phyloP scores from a whole-genome alignment of 2,113 vertebrate species.

The Hirundichthys speculiger region DNA sequence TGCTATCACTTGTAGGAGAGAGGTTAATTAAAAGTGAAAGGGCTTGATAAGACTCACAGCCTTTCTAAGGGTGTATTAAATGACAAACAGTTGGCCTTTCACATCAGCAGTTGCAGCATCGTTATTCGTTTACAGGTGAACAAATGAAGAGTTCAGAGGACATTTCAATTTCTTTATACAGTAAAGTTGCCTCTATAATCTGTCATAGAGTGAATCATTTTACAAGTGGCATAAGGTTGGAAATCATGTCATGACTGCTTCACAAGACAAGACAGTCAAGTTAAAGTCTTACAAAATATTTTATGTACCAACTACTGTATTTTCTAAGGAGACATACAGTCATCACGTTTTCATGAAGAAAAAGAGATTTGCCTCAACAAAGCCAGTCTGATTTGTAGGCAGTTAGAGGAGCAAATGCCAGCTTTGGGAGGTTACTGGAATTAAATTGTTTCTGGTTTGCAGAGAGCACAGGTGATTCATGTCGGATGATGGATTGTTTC shows the following conservation, averaged over 20 bases:
- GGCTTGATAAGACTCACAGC: conserved; percentile 32
- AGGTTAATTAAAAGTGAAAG: conserved; percentile 65
- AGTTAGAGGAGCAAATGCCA: not conserved
- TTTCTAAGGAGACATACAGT: conserved; percentile 1
- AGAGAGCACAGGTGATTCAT: not conserved
- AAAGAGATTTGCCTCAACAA: conserved; percentile 13
- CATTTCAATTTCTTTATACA: conserved; percentile 57
- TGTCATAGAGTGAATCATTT: conserved; percentile 39
- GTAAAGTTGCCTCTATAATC: conserved; percentile 14
- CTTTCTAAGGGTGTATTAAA: conserved; percentile 25
- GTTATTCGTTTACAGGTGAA: conserved; percentile 25
- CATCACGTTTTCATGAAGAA: conserved; percentile 14
- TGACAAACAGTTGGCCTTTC: conserved; percentile 34
- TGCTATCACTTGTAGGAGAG: conserved; percentile 32
- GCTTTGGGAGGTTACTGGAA: conserved; percentile 21
- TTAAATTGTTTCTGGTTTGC: conserved; percentile 25
- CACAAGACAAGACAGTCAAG: conserved; percentile 60
- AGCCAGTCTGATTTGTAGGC: not conserved
- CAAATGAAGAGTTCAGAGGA: conserved; percentile 28
- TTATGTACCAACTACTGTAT: conserved; percentile 9
- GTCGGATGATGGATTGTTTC: conserved; percentile 29
- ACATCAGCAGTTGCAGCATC: conserved; percentile 28
- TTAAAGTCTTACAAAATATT: conserved; percentile 60
- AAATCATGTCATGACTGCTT: conserved; percentile 24
- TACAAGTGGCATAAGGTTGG: conserved; percentile 25